phyloP scores from a whole-genome alignment of 2,888 invertebrate genomes.

The Lasiommata megera region DNA sequence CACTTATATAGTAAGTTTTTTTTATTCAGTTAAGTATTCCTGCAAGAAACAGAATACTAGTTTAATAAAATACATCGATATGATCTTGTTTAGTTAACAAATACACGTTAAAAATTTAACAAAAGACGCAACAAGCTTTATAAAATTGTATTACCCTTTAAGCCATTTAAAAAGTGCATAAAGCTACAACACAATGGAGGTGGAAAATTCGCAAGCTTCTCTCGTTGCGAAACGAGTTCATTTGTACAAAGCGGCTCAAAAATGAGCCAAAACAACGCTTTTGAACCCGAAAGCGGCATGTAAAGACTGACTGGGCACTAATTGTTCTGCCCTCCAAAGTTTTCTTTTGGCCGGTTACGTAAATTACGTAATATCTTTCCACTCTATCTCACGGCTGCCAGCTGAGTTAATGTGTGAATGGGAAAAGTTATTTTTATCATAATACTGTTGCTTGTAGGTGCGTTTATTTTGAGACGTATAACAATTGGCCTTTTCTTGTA shows the following conservation, averaged over 20 bases:
- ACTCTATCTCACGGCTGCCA: background rate
- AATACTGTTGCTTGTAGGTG: no score
- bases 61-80: no score
- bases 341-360: constrained; percentile 1
- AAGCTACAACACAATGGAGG: constrained; percentile 11
- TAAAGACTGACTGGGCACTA: constrained; percentile 15
- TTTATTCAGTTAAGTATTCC: no score
- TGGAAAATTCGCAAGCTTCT: constrained; percentile 10
- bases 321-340: constrained; percentile 9
- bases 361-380: background rate
- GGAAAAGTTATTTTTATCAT: no score
- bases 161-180: constrained; percentile 12
- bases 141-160: constrained; percentile 8
- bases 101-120: background rate
- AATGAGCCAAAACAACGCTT: constrained; percentile 18
- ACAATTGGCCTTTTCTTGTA: no score
- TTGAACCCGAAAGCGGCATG: constrained; percentile 12
- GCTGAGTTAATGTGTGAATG: no score
- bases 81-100: background rate
- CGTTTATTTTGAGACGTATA: no score
- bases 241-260: constrained; percentile 13
- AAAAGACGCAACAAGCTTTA: background rate
- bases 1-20: no score
- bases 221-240: constrained; percentile 12
- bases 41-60: no score